A percentile compares a stretch with the other conserved stretches of the same genome.
Evolutionary conservation across 2,797 vertebrate genomes (phyloP).

Genomic region (Naso thynnoides): DNA sequence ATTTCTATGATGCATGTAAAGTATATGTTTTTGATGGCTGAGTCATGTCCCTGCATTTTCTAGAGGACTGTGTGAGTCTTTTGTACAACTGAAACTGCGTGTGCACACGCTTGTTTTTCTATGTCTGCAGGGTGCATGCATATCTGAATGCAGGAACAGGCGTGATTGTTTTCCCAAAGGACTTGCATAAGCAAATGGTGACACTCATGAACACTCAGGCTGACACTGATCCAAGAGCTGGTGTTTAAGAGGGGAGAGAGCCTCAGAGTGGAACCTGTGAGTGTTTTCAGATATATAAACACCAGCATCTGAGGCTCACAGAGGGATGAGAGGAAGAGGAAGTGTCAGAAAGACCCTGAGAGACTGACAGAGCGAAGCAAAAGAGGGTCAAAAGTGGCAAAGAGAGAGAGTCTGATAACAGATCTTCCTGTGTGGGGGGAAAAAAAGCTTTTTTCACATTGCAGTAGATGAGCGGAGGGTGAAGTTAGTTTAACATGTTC

Average conservation of each 20-base stretch:
- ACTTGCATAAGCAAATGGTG: constrained; percentile 29
- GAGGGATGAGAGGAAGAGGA: constrained; percentile 13
- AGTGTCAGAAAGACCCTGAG: constrained; percentile 27
- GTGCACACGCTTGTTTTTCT: not conserved
- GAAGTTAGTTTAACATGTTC: constrained; percentile 43
- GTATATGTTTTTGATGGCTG: not conserved
- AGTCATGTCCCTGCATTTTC: not conserved
- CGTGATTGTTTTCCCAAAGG: constrained; percentile 20
- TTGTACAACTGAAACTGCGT: not conserved
- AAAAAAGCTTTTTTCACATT: constrained; percentile 8
- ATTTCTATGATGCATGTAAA: constrained; percentile 9
- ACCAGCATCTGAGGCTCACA: constrained; percentile 3
- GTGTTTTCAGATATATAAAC: constrained; percentile 18
- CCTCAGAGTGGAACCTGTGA: constrained; percentile 17
- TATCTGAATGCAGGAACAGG: constrained; percentile 3
- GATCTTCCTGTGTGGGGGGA: constrained; percentile 19
- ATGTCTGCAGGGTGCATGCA: constrained; percentile 11
- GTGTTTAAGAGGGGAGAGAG: constrained; percentile 1
- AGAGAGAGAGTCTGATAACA: constrained; percentile 18
- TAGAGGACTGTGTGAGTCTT: not conserved
- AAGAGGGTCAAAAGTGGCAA: constrained; percentile 30
- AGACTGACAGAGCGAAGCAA: constrained; percentile 13
- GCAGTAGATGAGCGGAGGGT: constrained; percentile 7
- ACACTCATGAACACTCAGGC: constrained; percentile 36
- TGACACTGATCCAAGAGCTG: constrained; percentile 41